Conservation (phyloP, 2,888 invertebrate species). For the Ariolimax columbianus region DNA sequence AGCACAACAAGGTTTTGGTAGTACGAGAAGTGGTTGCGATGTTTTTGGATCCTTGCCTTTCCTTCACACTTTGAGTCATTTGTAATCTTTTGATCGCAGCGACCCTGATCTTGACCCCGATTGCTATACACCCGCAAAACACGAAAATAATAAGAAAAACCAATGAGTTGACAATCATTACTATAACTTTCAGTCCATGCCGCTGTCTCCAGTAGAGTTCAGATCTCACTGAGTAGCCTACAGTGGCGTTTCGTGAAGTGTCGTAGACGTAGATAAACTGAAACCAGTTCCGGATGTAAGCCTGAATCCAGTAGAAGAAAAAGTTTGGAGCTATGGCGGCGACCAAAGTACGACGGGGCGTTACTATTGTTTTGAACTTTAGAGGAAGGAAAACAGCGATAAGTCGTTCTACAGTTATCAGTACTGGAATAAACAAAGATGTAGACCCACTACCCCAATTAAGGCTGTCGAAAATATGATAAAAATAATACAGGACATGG, state of each 20-base stretch:
- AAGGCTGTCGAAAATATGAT: no score
- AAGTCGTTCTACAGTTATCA: no score
- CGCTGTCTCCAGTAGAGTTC: constrained; percentile 32
- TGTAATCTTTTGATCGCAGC: constrained; percentile 11
- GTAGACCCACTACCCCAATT: no score
- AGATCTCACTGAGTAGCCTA: constrained; percentile 10
- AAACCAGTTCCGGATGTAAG: constrained; percentile 39
- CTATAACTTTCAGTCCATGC: not conserved
- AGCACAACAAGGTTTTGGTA: constrained; percentile 33
- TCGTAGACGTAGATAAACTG: constrained; percentile 27
- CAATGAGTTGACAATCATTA: not conserved
- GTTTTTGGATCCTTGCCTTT: not conserved
- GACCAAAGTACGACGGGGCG: no score
- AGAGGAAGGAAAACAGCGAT: no score
- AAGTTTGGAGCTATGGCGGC: no score
- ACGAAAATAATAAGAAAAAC: not conserved
- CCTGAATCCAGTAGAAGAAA: not conserved
- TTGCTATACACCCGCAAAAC: constrained; percentile 20
- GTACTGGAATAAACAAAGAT: no score
- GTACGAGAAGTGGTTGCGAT: not conserved
- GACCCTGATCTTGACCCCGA: constrained; percentile 34
- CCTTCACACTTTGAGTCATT: constrained; percentile 3
- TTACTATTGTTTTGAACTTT: no score
- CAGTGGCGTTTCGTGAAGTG: not conserved
- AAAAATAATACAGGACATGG: no score